These are phyloP conservation scores for Macrosoma leucophasiata DNA, from an alignment of 2,888 invertebrate species.

Conservation along the genomic window DNA sequence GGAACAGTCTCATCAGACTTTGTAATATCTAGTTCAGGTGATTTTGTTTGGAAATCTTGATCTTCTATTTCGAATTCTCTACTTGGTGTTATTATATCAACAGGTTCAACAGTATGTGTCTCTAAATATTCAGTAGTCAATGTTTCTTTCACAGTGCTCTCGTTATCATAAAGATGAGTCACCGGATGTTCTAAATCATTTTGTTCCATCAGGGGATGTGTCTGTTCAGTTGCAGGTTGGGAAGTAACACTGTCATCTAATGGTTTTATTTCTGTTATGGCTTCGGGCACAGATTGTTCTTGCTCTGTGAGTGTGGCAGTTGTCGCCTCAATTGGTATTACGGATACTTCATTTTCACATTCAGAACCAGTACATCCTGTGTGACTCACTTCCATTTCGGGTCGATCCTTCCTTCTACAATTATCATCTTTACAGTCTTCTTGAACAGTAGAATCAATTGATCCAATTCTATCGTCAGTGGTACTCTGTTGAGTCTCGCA, in stretches of 20 bases:
- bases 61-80: slow-evolving; percentile 4
- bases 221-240: background rate
- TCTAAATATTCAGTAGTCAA: too few species aligned
- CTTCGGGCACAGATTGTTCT: slow-evolving; percentile 9
- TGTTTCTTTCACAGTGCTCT: too few species aligned
- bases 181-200: too few species aligned
- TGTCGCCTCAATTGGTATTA: slow-evolving; percentile 15
- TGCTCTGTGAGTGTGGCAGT: slow-evolving; percentile 11
- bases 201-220: too few species aligned
- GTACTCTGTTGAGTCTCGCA: slow-evolving; percentile 20
- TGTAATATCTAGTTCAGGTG: slow-evolving; percentile 12
- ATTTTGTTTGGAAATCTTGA: slow-evolving; percentile 7
- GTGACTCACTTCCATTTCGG: slow-evolving; percentile 28
- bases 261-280: slow-evolving; percentile 6
- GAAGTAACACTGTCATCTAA: slow-evolving; percentile 5
- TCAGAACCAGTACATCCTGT: slow-evolving; percentile 34
- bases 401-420: slow-evolving; percentile 42
- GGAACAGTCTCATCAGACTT: slow-evolving; percentile 17
- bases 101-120: too few species aligned
- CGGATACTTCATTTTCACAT: too few species aligned
- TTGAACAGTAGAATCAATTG: slow-evolving; percentile 22
- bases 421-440: slow-evolving; percentile 40
- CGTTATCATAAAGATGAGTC: too few species aligned
- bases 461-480: slow-evolving; percentile 1
- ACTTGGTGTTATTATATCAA: slow-evolving; percentile 5